A percentile compares a stretch with the other conserved stretches of the same genome.
Conservation (phyloP, 2,113 vertebrate genomes). For the Peromyscus maniculatus region DNA sequence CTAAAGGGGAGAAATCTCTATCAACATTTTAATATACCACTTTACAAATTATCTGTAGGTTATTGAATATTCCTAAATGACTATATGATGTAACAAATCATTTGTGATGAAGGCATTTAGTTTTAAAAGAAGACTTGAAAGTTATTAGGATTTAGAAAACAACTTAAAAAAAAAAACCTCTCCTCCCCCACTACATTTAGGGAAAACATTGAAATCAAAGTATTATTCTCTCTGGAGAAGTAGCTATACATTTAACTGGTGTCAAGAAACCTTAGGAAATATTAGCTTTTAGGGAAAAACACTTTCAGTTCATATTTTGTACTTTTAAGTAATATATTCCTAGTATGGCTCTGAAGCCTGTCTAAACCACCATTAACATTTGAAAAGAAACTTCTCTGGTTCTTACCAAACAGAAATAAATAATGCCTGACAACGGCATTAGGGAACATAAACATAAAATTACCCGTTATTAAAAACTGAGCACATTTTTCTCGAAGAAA, state of each 20-base stretch:
- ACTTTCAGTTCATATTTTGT: slow-evolving; percentile 77
- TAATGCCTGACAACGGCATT: slow-evolving; percentile 85
- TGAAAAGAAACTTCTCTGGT: slow-evolving; percentile 79
- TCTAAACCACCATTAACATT: slow-evolving; percentile 80
- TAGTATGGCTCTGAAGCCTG: slow-evolving; percentile 80
- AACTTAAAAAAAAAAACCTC: background rate
- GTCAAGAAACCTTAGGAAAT: slow-evolving; percentile 81
- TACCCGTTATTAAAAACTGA: slow-evolving; percentile 89
- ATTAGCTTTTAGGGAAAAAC: slow-evolving; percentile 78
- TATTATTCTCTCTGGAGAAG: slow-evolving; percentile 78
- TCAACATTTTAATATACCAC: slow-evolving; percentile 6
- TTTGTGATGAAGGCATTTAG: slow-evolving; percentile 66
- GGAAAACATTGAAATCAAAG: slow-evolving; percentile 65
- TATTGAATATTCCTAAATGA: slow-evolving; percentile 47
- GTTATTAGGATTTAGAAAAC: slow-evolving; percentile 63
- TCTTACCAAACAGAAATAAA: slow-evolving; percentile 82
- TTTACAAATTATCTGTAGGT: slow-evolving; percentile 27
- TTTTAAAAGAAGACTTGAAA: slow-evolving; percentile 71
- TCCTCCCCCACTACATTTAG: slow-evolving; percentile 73
- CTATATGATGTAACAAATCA: slow-evolving; percentile 75
- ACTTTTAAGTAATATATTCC: slow-evolving; percentile 79
- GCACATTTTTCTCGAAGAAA: slow-evolving; percentile 82
- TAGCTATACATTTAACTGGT: slow-evolving; percentile 84
- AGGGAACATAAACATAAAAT: slow-evolving; percentile 88
- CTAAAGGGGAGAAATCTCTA: slow-evolving; percentile 25